A percentile compares a stretch with the other conserved stretches of the same genome.
phyloP scores from a whole-genome alignment of 1,140 invertebrate species.

The Bombus consobrinus region DNA sequence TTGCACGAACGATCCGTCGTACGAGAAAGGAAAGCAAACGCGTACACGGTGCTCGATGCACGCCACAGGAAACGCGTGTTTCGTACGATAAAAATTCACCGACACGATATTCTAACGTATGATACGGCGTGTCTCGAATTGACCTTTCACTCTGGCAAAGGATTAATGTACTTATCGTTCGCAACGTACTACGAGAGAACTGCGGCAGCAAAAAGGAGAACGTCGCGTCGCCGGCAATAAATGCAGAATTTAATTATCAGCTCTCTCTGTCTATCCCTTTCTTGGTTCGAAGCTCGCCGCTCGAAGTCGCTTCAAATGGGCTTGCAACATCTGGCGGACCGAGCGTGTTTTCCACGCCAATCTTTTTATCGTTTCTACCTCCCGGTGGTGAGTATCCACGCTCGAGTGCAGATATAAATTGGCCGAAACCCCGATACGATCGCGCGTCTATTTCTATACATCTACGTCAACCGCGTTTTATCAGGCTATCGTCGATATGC shows the following conservation, averaged over 20 bases:
- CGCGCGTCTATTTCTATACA: constrained; percentile 24
- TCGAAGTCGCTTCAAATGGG: constrained; percentile 1
- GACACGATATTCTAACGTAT: background rate
- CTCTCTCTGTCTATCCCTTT: background rate
- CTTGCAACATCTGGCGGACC: constrained; percentile 37
- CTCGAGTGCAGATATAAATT: constrained; percentile 52
- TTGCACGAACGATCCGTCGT: background rate
- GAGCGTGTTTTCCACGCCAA: constrained; percentile 18
- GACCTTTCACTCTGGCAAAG: constrained; percentile 32
- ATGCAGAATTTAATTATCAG: constrained; percentile 42
- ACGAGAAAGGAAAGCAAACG: background rate
- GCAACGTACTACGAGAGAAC: background rate
- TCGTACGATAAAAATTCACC: background rate
- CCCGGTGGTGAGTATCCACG: constrained; percentile 22
- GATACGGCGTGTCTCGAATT: background rate
- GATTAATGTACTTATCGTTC: constrained; percentile 19
- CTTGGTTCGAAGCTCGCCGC: background rate
- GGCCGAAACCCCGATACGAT: constrained; percentile 45
- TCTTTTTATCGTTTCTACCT: constrained; percentile 52
- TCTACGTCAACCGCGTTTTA: constrained; percentile 40
- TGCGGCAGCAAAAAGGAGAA: background rate
- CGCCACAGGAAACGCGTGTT: constrained; percentile 9
- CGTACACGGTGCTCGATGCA: background rate
- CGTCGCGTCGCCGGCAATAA: constrained; percentile 4
- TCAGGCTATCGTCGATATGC: constrained; percentile 20